phyloP scores from a whole-genome alignment of 2,888 invertebrate species.

The Drosophila koepferae region DNA sequence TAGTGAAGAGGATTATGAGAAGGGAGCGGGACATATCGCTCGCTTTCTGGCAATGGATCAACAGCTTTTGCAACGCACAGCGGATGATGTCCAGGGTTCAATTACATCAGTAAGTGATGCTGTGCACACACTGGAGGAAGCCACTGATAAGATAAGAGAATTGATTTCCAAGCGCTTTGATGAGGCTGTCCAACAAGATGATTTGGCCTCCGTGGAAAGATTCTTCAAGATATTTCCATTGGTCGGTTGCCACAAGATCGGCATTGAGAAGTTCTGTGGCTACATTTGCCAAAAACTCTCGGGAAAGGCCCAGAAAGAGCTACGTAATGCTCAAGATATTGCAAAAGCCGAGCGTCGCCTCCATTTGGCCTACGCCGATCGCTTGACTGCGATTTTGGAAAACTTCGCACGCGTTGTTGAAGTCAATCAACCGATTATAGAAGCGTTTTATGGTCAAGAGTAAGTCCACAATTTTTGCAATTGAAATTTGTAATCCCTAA shows the following conservation, averaged over 20 bases:
- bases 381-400: conserved; percentile 93
- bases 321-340: conserved; percentile 89
- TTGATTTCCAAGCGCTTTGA: conserved; percentile 92
- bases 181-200: conserved; percentile 94
- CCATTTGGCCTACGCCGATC: conserved; percentile 93
- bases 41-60: conserved; percentile 97
- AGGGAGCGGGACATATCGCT: conserved; percentile 97
- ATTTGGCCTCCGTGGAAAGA: conserved; percentile 95
- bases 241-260: conserved; percentile 95
- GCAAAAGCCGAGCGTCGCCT: conserved; percentile 90
- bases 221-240: conserved; percentile 99
- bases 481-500: accelerated
- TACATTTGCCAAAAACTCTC: conserved; percentile 92
- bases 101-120: conserved; percentile 85
- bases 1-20: conserved; percentile 97
- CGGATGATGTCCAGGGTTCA: conserved; percentile 89
- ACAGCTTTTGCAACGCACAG: conserved; percentile 90
- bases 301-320: conserved; percentile 89
- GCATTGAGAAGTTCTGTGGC: conserved; percentile 93
- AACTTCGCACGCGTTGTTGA: conserved; percentile 93
- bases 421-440: conserved; percentile 94
- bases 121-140: conserved; percentile 88
- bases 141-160: conserved; percentile 88
- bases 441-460: conserved; percentile 91
- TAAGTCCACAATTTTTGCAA: conserved; percentile 28